These are phyloP conservation scores for Antechinus stuartii DNA, from an alignment of 2,113 vertebrate genomes.

Conservation along the genomic window DNA sequence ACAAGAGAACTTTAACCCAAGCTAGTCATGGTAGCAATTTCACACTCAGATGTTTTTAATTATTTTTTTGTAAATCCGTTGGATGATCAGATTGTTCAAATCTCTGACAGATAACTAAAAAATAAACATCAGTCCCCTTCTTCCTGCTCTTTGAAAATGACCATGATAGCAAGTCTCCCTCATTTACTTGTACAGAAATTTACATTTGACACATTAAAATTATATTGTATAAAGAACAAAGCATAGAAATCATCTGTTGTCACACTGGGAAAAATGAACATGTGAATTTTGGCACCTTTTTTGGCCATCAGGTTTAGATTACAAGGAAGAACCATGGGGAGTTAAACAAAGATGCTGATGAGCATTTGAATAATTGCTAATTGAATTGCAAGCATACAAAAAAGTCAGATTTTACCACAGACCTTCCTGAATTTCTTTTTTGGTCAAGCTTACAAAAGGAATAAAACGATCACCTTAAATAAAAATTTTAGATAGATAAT, in stretches of 20 bases:
- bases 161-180: not conserved
- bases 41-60: not conserved
- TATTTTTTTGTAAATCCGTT: not conserved
- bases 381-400: not conserved
- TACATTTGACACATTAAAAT: not conserved
- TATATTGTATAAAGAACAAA: conserved; percentile 34
- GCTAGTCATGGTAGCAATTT: not conserved
- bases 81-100: not conserved
- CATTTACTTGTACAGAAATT: not conserved
- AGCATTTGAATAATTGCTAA: not conserved
- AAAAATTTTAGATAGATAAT: not conserved
- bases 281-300: conserved; percentile 3
- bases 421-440: not conserved
- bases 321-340: not conserved
- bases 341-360: conserved; percentile 4
- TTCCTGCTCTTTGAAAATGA: not conserved
- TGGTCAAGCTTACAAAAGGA: not conserved
- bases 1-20: not conserved
- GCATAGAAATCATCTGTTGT: conserved; percentile 5
- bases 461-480: conserved; percentile 14
- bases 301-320: conserved; percentile 8
- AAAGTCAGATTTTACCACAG: not conserved
- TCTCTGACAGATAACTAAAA: not conserved
- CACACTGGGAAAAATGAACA: conserved; percentile 42
- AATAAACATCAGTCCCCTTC: not conserved